Base-by-base conservation (phyloP, 2,797 vertebrate genomes). In the Amazona finschi region DNA sequence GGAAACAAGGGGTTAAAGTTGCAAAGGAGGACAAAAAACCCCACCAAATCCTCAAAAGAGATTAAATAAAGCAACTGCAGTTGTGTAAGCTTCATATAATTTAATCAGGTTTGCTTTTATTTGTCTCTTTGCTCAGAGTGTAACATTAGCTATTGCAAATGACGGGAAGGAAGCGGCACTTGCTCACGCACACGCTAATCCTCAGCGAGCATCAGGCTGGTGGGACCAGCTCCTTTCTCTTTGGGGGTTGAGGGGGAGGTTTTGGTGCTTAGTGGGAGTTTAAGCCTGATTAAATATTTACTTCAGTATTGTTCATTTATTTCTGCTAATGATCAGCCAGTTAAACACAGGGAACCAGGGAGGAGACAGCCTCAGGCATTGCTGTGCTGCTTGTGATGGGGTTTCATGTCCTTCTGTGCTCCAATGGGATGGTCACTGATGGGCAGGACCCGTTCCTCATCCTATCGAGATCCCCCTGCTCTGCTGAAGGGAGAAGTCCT, bases 21-120 rank as follows among this genome's bases (percentile, higher is more conserved):
- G 20, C 8, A 11, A 82, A 83, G 76, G 72, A 78, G 33, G 1
- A 41, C 69, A 52, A 58, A 83, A 77, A 84, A 50, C 9, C 33
- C 33, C 57, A 58, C 57, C 57, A 86, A n/a, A 81, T 46, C 43
- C 91, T 84, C 87, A 7, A 55, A 96, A 95, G 93, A 93, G 73
- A 95, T 95, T 96, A 96, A 95, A 96, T 93, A 94, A 91, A 92
- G 84, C 93, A 94, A 90, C 82, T 94, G 79, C 76, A 72, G 84
- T 95, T 96, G 89, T 96, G 80, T 94, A 94, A 96, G 91, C 91
- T 83, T 94, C 79, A 49, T 92, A 85, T 95, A 96, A 95, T 97
- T 95, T 93, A 96, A 96, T 97, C 95, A 94, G 85, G 89, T 95
- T 96, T 95, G 85, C 94, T 93, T 97, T 96, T 95, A 89, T 97